Evolutionary conservation across 2,888 invertebrate species (phyloP).

Genomic region (Alloplasta piceator): DNA sequence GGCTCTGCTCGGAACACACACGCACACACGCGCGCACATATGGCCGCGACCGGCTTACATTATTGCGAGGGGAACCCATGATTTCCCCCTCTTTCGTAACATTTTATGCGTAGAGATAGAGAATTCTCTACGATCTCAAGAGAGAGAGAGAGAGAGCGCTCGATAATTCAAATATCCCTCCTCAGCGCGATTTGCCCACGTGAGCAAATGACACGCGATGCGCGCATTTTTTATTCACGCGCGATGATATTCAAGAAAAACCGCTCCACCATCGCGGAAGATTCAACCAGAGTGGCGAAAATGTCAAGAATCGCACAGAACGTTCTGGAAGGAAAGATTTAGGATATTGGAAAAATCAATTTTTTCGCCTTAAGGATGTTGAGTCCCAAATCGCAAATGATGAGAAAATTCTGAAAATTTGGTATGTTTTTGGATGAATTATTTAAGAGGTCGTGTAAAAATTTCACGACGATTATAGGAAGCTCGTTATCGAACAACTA

Average conservation of each 20-base stretch:
- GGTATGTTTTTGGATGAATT: no score
- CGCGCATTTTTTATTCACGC: background rate
- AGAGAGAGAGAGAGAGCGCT: slow-evolving; percentile 11
- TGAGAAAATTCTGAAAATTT: no score
- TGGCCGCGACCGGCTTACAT: slow-evolving; percentile 42
- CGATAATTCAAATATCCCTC: slow-evolving; percentile 23
- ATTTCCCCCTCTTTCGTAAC: slow-evolving; percentile 73
- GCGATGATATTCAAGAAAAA: background rate
- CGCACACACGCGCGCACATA: slow-evolving; percentile 61
- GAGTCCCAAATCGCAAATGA: no score
- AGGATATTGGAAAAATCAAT: no score
- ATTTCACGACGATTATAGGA: no score
- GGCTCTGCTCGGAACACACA: slow-evolving; percentile 75
- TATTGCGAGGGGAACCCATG: slow-evolving; percentile 73
- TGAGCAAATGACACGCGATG: slow-evolving; percentile 76
- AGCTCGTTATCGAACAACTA: no score
- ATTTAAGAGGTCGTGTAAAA: no score
- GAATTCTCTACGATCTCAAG: slow-evolving; percentile 32
- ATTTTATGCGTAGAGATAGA: slow-evolving; percentile 29
- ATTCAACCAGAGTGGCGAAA: no score
- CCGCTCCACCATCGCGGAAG: background rate
- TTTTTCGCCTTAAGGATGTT: no score
- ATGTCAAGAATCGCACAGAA: no score
- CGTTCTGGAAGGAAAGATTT: no score
- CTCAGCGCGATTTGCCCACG: slow-evolving; percentile 68